These are phyloP conservation scores for Aphelocoma californica DNA, from an alignment of 2,797 vertebrate genomes.

Conservation along the genomic window DNA sequence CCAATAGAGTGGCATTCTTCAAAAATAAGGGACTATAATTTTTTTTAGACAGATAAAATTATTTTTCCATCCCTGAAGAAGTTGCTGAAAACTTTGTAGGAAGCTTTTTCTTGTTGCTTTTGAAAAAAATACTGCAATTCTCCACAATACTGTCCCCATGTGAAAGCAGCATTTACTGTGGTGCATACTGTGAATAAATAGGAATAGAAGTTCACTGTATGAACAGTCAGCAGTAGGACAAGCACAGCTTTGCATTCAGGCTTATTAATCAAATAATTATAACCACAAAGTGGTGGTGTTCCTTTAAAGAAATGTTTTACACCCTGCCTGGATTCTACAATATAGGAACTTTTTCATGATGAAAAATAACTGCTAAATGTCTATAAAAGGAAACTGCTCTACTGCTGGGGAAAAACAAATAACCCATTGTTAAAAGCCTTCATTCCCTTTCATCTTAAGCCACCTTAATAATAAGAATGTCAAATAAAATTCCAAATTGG, in stretches of 20 bases:
- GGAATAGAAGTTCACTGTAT: neutral
- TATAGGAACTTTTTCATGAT: neutral
- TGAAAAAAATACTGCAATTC: neutral
- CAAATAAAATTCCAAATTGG: neutral
- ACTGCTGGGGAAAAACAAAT: constrained; percentile 48
- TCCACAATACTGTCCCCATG: neutral
- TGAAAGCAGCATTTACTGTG: neutral
- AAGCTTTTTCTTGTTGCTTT: neutral
- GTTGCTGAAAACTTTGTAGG: neutral
- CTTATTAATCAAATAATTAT: neutral
- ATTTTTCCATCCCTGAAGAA: neutral
- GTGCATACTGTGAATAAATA: neutral
- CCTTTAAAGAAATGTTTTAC: neutral
- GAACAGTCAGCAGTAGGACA: neutral
- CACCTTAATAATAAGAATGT: neutral
- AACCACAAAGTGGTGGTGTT: neutral
- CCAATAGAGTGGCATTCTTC: neutral
- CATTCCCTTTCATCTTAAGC: constrained; percentile 38
- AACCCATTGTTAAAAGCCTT: constrained; percentile 40
- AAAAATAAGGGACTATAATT: neutral
- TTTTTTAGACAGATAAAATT: neutral
- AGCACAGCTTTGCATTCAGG: neutral
- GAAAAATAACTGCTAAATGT: neutral
- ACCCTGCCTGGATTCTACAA: neutral
- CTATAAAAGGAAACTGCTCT: constrained; percentile 21